Evolutionary conservation across 2,113 vertebrate genomes (phyloP).

Genomic region (Carollia perspicillata): DNA sequence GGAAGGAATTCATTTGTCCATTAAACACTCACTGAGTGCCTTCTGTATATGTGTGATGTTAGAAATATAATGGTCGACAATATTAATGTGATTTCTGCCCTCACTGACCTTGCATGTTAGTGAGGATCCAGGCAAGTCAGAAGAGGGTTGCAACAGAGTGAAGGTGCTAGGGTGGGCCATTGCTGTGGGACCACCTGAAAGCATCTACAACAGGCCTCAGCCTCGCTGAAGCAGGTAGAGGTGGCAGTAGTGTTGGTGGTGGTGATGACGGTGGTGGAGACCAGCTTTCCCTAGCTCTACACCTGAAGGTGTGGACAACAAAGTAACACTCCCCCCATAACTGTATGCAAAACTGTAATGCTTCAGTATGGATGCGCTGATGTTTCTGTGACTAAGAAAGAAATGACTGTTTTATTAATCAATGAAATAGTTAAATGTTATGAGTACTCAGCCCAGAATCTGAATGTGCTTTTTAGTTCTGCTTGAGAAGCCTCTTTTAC

Average conservation of each 20-base stretch:
- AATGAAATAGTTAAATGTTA: background rate
- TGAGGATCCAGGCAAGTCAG: background rate
- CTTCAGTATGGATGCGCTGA: background rate
- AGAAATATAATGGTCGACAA: background rate
- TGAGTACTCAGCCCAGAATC: background rate
- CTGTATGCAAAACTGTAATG: background rate
- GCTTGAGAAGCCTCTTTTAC: background rate
- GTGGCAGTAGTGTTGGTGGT: background rate
- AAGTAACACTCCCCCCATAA: background rate
- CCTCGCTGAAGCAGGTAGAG: background rate
- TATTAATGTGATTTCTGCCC: background rate
- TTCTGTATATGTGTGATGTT: accelerated
- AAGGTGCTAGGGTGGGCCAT: background rate
- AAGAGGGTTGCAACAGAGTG: background rate
- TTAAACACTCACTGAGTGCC: background rate
- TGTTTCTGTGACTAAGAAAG: background rate
- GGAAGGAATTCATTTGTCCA: background rate
- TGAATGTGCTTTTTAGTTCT: background rate
- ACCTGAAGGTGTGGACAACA: background rate
- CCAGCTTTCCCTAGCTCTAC: background rate
- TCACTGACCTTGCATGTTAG: background rate
- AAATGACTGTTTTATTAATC: background rate
- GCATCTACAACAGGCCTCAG: background rate
- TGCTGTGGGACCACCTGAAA: background rate
- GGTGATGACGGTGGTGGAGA: background rate